These are phyloP conservation scores for Coregonus ussuriensis DNA, from an alignment of 2,797 vertebrate species.

Conservation along the genomic window DNA sequence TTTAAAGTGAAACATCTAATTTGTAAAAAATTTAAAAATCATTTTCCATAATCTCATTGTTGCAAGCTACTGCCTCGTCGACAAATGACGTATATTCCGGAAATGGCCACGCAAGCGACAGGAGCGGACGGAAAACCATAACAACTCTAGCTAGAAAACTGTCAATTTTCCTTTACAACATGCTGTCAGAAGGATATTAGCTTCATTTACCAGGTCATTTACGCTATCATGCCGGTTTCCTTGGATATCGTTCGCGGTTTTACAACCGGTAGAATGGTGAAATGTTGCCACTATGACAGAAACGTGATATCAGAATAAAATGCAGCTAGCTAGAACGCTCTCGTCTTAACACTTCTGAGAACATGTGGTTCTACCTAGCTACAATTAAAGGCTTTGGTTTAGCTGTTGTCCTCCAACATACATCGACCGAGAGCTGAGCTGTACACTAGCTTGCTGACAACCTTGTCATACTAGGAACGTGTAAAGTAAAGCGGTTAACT, in stretches of 20 bases:
- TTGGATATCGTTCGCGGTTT: neutral
- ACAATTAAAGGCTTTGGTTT: no score
- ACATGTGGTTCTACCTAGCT: no score
- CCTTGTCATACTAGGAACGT: no score
- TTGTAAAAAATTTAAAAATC: neutral
- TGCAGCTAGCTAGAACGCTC: neutral
- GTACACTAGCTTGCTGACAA: no score
- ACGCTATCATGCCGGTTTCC: neutral
- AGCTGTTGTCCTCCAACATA: no score
- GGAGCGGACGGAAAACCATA: slow-evolving; percentile 52
- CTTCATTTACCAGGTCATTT: neutral
- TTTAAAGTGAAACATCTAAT: slow-evolving; percentile 42
- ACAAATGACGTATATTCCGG: slow-evolving; percentile 52
- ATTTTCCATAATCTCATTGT: slow-evolving; percentile 50
- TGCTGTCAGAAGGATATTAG: neutral
- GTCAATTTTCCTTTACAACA: slow-evolving; percentile 4
- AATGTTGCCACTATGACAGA: neutral
- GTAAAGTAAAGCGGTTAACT: no score
- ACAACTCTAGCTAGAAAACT: slow-evolving; percentile 31
- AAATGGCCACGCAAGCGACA: slow-evolving; percentile 59
- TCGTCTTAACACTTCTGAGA: no score
- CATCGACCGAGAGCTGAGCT: no score
- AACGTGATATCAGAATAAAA: neutral
- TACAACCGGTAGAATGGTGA: neutral
- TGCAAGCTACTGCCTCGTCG: neutral